Conservation (phyloP, 2,888 invertebrate species). For the Pecten maximus region DNA sequence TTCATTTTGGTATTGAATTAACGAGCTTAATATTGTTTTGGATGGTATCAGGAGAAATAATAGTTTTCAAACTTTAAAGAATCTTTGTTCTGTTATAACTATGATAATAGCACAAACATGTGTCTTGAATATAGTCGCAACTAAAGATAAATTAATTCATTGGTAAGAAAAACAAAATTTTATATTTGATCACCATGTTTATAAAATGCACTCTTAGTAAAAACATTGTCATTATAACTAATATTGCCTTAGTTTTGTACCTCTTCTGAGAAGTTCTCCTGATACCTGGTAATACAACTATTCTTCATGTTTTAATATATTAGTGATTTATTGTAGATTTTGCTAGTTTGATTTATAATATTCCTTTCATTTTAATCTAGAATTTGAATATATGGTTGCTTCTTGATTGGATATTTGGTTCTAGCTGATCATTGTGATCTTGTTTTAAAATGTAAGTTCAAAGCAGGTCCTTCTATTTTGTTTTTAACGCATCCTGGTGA, state of each 20-base stretch:
- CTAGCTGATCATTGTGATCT: background rate
- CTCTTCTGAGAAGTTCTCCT: background rate
- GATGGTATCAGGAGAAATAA: background rate
- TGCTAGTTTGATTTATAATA: background rate
- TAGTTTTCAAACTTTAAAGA: background rate
- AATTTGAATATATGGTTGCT: background rate
- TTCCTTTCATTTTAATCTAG: conserved; percentile 1
- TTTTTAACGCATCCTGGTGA: background rate
- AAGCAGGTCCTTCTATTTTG: background rate
- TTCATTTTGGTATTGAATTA: background rate
- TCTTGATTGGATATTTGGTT: background rate
- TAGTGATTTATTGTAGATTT: background rate
- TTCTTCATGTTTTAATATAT: background rate
- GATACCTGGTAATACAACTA: background rate
- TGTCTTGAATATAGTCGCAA: no score
- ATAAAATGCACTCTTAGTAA: no score
- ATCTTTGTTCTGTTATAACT: no score
- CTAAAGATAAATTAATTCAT: no score
- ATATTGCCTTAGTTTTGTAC: no score
- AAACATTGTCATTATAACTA: no score
- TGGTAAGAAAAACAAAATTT: no score
- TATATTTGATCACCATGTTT: no score
- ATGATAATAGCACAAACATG: no score
- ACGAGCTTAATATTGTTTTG: background rate
- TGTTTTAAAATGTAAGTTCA: background rate